Conservation (phyloP, 2,888 invertebrate genomes). For the Dryobotodes eremita region DNA sequence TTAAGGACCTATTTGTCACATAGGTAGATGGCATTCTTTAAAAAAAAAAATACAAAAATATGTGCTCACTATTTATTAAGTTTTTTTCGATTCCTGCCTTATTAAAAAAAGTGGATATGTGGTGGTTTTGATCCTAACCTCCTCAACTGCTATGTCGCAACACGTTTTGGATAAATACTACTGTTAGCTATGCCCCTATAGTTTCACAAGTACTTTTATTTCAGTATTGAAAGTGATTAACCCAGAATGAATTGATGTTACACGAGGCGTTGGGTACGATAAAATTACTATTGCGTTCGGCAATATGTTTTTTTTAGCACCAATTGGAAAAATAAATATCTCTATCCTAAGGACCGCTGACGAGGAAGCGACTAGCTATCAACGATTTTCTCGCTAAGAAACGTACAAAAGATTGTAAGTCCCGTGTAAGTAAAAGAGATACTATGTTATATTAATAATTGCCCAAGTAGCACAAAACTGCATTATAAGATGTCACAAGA, state of each 20-base stretch:
- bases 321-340: neutral
- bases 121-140: too few relatives aligned
- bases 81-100: too few relatives aligned
- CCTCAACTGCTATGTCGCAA: constrained; percentile 40
- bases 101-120: too few relatives aligned
- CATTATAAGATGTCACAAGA: too few relatives aligned
- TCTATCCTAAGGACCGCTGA: neutral
- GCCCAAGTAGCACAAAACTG: too few relatives aligned
- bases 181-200: constrained; percentile 26
- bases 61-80: too few relatives aligned
- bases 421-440: neutral
- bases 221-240: constrained; percentile 46
- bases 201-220: constrained; percentile 28
- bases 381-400: neutral
- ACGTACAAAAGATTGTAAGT: neutral
- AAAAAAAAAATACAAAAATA: too few relatives aligned
- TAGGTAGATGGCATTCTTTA: too few relatives aligned
- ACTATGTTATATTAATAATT: too few relatives aligned
- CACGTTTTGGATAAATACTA: neutral
- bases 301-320: neutral
- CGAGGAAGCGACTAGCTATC: neutral
- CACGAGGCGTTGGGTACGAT: constrained; percentile 11
- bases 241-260: constrained; percentile 40
- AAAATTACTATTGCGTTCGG: neutral
- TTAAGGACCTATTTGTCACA: too few relatives aligned